Conservation (phyloP, 1,140 invertebrate genomes). For the Pinna nobilis region DNA sequence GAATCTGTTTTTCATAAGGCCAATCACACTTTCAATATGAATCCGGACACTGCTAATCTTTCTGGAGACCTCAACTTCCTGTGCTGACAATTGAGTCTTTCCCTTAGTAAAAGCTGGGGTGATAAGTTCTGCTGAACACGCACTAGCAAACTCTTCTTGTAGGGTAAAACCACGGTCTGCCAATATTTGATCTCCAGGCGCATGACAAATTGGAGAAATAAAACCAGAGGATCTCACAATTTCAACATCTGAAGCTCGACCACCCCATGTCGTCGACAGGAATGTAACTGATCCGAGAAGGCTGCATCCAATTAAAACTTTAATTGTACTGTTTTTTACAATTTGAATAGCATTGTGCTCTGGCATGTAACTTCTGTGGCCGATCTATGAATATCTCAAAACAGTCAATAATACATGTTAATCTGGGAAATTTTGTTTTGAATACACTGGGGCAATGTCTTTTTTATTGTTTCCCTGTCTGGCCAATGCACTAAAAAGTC, state of each 20-base stretch:
- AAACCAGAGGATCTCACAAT: slow-evolving; percentile 28
- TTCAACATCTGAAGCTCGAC: slow-evolving; percentile 44
- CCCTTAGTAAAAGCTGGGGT: slow-evolving; percentile 50
- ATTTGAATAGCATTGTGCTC: slow-evolving; percentile 29
- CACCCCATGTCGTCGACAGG: slow-evolving; percentile 47
- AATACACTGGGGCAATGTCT: slow-evolving; percentile 35
- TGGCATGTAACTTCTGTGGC: slow-evolving; percentile 42
- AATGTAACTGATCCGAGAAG: slow-evolving; percentile 43
- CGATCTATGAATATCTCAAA: slow-evolving; percentile 53
- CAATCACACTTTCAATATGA: slow-evolving; percentile 46
- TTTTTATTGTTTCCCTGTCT: slow-evolving; percentile 30
- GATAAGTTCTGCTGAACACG: slow-evolving; percentile 41
- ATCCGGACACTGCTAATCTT: slow-evolving; percentile 40
- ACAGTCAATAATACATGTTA: too few species aligned
- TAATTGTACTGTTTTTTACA: slow-evolving; percentile 50
- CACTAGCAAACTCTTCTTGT: slow-evolving; percentile 41
- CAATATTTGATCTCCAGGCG: slow-evolving; percentile 43
- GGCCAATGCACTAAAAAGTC: slow-evolving; percentile 36
- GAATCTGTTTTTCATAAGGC: slow-evolving; percentile 43
- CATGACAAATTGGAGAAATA: slow-evolving; percentile 20
- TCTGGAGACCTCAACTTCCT: slow-evolving; percentile 39
- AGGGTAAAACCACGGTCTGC: slow-evolving; percentile 46
- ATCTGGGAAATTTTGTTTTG: too few species aligned
- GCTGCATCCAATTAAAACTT: slow-evolving; percentile 43
- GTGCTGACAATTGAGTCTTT: slow-evolving; percentile 47